Conservation (phyloP, 2,113 vertebrate genomes). For the Dasypus novemcinctus region DNA sequence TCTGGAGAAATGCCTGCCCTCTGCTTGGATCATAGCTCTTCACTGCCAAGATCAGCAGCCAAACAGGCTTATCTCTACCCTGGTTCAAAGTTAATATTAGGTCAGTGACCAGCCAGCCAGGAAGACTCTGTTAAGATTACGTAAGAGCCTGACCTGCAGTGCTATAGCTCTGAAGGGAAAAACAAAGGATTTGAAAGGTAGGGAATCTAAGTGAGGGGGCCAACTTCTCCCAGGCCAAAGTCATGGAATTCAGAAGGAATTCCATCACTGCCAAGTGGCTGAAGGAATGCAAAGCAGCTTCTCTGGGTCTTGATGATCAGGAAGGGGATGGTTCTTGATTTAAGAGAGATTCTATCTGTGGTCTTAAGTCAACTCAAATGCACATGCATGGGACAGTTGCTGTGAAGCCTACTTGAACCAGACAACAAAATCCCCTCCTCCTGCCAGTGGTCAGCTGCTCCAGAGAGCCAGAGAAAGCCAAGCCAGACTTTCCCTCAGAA, state of each 20-base stretch:
- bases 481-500: background rate
- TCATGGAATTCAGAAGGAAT: background rate
- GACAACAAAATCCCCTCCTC: background rate
- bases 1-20: conserved; percentile 38
- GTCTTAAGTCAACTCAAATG: background rate
- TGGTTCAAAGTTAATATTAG: conserved; percentile 69
- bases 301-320: background rate
- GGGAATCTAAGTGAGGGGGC: background rate
- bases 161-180: background rate
- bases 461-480: background rate
- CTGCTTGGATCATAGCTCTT: conserved; percentile 12
- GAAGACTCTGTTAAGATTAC: conserved; percentile 45
- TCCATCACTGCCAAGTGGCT: background rate
- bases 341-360: background rate
- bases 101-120: conserved; percentile 51
- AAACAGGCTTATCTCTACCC: conserved; percentile 66
- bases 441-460: background rate
- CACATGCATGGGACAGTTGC: background rate
- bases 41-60: conserved; percentile 57
- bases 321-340: background rate
- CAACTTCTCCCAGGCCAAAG: background rate
- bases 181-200: background rate
- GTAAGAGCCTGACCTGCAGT: background rate
- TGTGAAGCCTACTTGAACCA: background rate
- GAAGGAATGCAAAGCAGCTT: background rate